Conservation (phyloP, 2,888 invertebrate genomes). For the Coenonympha arcania region DNA sequence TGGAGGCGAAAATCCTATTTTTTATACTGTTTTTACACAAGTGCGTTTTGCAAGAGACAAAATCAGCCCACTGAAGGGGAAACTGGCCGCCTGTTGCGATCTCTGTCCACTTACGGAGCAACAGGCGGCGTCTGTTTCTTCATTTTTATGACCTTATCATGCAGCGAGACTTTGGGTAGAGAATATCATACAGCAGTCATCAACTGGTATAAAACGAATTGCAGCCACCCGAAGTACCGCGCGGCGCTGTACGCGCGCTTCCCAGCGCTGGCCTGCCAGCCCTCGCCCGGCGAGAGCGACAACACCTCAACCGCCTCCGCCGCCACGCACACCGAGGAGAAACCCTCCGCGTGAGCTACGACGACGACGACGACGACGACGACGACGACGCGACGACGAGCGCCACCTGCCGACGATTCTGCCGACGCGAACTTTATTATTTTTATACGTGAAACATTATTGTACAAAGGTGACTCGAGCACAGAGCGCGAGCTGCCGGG, state of each 20-base stretch:
- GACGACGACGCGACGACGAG: constrained; percentile 4
- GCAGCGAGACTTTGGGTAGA: background rate
- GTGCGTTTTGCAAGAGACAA: too few species aligned
- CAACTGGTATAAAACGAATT: constrained; percentile 29
- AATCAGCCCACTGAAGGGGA: too few species aligned
- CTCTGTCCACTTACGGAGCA: too few species aligned
- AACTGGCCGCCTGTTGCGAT: too few species aligned
- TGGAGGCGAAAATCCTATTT: too few species aligned
- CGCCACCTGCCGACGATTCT: constrained; percentile 43
- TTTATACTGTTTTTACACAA: too few species aligned
- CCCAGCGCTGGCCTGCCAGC: constrained; percentile 82
- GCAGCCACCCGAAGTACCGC: constrained; percentile 85
- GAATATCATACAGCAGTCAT: background rate
- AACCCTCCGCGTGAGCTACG: constrained; percentile 73
- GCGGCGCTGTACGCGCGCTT: constrained; percentile 83
- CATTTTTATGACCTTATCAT: too few species aligned
- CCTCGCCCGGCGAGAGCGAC: constrained; percentile 73
- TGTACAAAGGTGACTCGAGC: constrained; percentile 66
- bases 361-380: background rate
- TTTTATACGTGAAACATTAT: constrained; percentile 63
- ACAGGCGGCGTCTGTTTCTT: too few species aligned
- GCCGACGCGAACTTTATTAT: constrained; percentile 66
- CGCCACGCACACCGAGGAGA: constrained; percentile 79
- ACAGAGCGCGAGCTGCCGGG: constrained; percentile 62
- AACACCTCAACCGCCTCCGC: constrained; percentile 79